Conservation (phyloP, 2,113 vertebrate species). For the Ictidomys tridecemlineatus region DNA sequence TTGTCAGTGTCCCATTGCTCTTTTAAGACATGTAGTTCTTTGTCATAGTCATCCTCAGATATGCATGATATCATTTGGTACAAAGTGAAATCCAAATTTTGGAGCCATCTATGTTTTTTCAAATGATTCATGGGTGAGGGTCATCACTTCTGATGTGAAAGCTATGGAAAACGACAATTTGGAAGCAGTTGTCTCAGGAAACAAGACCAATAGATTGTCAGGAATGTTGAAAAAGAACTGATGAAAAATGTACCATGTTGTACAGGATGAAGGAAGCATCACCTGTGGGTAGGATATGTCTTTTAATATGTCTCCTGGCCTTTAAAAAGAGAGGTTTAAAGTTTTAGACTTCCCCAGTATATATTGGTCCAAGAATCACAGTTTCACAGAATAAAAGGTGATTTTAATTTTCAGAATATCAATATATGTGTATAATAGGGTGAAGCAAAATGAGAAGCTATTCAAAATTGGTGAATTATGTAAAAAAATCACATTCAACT, state of each 20-base stretch:
- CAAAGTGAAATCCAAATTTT: not conserved
- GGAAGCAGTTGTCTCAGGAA: not conserved
- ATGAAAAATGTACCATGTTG: not conserved
- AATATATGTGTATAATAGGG: not conserved
- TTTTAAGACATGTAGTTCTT: not conserved
- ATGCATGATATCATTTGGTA: not conserved
- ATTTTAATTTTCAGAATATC: not conserved
- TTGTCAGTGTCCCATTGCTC: not conserved
- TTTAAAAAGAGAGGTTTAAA: not conserved
- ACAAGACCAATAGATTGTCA: not conserved
- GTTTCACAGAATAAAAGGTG: not conserved
- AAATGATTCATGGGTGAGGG: not conserved
- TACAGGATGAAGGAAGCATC: not conserved
- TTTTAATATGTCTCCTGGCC: not conserved
- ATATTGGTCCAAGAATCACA: not conserved
- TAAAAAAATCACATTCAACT: not conserved
- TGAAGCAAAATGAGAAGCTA: not conserved
- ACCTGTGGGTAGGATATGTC: not conserved
- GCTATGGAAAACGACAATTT: not conserved
- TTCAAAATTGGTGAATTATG: not conserved
- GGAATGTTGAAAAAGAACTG: constrained; percentile 12
- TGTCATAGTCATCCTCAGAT: not conserved
- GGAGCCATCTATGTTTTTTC: not conserved
- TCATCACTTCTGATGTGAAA: not conserved
- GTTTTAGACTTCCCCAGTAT: not conserved